Evolutionary conservation across 2,797 vertebrate genomes (phyloP).

Genomic region (Anas georgica): DNA sequence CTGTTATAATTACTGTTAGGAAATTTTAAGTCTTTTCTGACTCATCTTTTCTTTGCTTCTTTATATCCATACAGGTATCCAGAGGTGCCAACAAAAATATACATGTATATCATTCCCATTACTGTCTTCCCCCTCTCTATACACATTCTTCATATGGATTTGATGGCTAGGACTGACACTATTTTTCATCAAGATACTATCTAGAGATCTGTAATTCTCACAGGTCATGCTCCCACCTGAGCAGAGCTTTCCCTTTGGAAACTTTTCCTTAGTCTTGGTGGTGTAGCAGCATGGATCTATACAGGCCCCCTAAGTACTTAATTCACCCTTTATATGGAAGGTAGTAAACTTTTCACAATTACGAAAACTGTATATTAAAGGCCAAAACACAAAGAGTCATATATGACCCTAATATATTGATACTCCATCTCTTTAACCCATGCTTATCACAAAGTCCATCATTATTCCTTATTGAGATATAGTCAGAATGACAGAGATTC

Average conservation of each 20-base stretch:
- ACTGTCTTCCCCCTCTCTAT: not conserved
- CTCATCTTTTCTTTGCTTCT: not conserved
- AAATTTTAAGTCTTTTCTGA: not conserved
- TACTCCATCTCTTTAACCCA: not conserved
- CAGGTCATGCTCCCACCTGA: not conserved
- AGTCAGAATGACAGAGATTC: not conserved
- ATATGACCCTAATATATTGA: not conserved
- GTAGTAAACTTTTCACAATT: not conserved
- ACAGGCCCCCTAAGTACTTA: not conserved
- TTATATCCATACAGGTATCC: not conserved
- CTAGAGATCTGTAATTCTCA: not conserved
- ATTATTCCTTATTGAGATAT: not conserved
- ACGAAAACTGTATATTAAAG: not conserved
- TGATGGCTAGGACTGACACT: not conserved
- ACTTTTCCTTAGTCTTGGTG: not conserved
- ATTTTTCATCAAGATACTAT: not conserved
- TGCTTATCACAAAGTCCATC: not conserved
- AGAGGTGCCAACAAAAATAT: not conserved
- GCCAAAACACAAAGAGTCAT: not conserved
- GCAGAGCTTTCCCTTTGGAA: not conserved
- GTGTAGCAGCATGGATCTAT: not conserved
- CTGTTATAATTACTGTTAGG: fast-evolving
- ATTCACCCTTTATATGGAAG: not conserved
- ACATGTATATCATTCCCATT: not conserved
- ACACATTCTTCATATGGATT: not conserved